Evolutionary conservation across 2,797 vertebrate genomes (phyloP).

Genomic region (Heterohyrax brucei): DNA sequence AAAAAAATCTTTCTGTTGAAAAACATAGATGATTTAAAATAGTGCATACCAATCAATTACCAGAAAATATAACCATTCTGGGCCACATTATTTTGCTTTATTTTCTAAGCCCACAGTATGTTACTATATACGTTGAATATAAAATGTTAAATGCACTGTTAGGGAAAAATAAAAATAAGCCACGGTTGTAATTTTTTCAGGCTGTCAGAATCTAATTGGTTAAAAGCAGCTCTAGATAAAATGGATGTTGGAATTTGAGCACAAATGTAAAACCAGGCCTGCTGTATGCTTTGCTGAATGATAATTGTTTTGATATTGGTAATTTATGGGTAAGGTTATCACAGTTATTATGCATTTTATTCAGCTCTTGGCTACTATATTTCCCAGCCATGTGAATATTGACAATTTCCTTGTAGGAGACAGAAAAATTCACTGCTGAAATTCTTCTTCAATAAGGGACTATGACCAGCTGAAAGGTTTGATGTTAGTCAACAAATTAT

Average conservation of each 20-base stretch:
- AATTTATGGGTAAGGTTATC: constrained; percentile 7
- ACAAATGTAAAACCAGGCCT: constrained; percentile 56
- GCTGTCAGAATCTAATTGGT: constrained; percentile 67
- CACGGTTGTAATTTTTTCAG: constrained; percentile 67
- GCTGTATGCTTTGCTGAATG: neutral
- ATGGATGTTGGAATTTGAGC: constrained; percentile 49
- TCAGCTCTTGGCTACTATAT: neutral
- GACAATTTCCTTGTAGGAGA: neutral
- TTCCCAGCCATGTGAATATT: neutral
- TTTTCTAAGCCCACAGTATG: constrained; percentile 16
- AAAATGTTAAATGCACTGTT: constrained; percentile 65
- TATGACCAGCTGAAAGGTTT: neutral
- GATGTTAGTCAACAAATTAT: neutral
- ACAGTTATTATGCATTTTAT: neutral
- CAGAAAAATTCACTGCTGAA: neutral
- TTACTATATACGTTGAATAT: constrained; percentile 51
- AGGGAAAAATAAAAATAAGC: constrained; percentile 59
- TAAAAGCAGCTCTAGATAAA: constrained; percentile 74
- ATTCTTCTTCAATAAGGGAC: neutral
- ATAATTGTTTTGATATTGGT: constrained; percentile 9
- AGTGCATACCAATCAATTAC: constrained; percentile 26
- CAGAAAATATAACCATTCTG: constrained; percentile 36
- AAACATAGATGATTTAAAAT: constrained; percentile 4
- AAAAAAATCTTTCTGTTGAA: constrained; percentile 38
- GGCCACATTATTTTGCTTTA: constrained; percentile 32